A percentile compares a stretch with the other conserved stretches of the same genome.
Evolutionary conservation across 2,113 vertebrate species (phyloP).

Genomic region (Glaucomys volans): DNA sequence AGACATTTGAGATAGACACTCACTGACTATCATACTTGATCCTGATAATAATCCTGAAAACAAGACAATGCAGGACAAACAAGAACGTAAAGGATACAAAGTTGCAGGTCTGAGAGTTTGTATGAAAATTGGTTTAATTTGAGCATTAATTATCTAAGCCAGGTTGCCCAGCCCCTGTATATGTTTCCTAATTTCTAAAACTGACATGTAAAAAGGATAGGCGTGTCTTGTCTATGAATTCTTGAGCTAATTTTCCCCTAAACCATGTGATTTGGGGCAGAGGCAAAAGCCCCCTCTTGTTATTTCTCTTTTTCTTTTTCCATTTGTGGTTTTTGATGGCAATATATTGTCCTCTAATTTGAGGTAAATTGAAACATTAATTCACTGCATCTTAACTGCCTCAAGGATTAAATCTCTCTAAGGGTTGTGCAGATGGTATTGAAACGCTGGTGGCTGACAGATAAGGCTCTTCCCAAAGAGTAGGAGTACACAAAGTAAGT

Average conservation of each 20-base stretch:
- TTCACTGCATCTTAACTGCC: background rate
- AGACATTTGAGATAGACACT: constrained; percentile 5
- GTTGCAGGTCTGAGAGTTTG: background rate
- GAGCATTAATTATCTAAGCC: background rate
- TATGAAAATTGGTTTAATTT: background rate
- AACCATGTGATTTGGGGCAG: background rate
- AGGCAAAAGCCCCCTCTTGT: background rate
- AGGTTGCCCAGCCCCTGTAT: background rate
- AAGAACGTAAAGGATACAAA: background rate
- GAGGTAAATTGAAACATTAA: background rate
- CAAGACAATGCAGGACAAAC: background rate
- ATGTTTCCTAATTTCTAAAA: background rate
- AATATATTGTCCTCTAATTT: background rate
- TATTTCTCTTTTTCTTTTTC: background rate
- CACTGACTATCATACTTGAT: background rate
- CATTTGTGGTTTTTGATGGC: background rate
- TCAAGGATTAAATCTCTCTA: background rate
- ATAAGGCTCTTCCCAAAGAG: background rate
- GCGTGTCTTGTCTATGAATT: background rate
- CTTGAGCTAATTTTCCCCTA: background rate
- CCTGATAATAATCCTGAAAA: background rate
- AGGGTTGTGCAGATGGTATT: background rate
- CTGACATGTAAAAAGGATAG: background rate
- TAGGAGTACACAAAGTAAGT: background rate
- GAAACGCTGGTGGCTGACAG: background rate